phyloP scores from a whole-genome alignment of 1,140 invertebrate genomes.

The Drosophila persimilis region DNA sequence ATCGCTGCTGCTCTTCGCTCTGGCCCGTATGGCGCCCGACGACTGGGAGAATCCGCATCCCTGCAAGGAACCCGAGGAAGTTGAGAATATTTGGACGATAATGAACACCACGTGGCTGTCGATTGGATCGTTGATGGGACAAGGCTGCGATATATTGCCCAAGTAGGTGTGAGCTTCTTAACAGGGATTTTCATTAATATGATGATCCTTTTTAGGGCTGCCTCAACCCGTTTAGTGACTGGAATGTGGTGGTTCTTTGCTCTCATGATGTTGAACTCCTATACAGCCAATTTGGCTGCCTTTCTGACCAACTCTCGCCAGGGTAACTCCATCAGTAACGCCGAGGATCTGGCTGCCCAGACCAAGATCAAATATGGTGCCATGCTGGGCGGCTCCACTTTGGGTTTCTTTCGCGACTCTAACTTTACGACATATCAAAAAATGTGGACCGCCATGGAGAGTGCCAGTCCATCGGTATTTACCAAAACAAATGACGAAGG shows the following conservation, averaged over 20 bases:
- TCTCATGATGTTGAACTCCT: slow-evolving; percentile 97
- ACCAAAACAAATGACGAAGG: slow-evolving; percentile 90
- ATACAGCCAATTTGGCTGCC: slow-evolving; percentile 97
- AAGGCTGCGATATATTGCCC: slow-evolving; percentile 91
- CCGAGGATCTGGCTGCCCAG: slow-evolving; percentile 95
- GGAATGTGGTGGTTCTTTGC: slow-evolving; percentile 98
- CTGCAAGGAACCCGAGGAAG: slow-evolving; percentile 90
- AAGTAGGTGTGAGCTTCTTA: slow-evolving; percentile 80
- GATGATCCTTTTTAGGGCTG: slow-evolving; percentile 87
- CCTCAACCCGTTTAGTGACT: slow-evolving; percentile 91
- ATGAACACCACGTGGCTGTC: slow-evolving; percentile 91
- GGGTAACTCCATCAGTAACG: slow-evolving; percentile 92
- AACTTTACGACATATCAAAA: slow-evolving; percentile 83
- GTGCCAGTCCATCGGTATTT: slow-evolving; percentile 89
- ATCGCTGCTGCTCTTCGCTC: slow-evolving; percentile 91
- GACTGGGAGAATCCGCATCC: slow-evolving; percentile 96
- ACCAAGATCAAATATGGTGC: slow-evolving; percentile 95
- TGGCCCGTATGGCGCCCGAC: slow-evolving; percentile 89
- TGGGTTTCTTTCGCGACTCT: slow-evolving; percentile 87
- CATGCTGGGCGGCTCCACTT: slow-evolving; percentile 89
- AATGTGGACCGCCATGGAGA: slow-evolving; percentile 90
- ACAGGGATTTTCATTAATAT: slow-evolving; percentile 46
- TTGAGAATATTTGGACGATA: slow-evolving; percentile 91
- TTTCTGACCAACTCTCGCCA: slow-evolving; percentile 95
- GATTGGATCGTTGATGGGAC: slow-evolving; percentile 91